Conservation (phyloP, 2,113 vertebrate species). For the Nycticebus coucang region DNA sequence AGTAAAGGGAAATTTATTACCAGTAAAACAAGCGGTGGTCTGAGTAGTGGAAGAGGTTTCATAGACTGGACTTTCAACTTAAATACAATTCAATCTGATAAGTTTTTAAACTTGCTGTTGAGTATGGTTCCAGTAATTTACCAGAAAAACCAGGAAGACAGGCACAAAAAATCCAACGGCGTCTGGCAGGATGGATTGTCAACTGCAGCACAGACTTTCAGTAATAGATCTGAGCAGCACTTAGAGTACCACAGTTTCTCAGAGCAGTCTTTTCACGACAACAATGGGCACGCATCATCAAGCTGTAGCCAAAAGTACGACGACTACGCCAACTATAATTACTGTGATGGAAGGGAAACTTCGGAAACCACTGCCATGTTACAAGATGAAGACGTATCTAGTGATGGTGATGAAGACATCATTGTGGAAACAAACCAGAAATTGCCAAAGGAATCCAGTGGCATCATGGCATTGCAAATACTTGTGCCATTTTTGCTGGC, state of each 20-base stretch:
- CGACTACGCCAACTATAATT: slow-evolving; percentile 83
- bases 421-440: slow-evolving; percentile 83
- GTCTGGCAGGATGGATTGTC: slow-evolving; percentile 87
- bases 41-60: slow-evolving; percentile 80
- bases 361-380: slow-evolving; percentile 93
- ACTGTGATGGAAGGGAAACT: slow-evolving; percentile 87
- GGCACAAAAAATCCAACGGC: slow-evolving; percentile 90
- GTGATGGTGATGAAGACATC: slow-evolving; percentile 80
- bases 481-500: slow-evolving; percentile 95
- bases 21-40: slow-evolving; percentile 80
- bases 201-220: slow-evolving; percentile 82
- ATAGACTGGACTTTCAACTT: slow-evolving; percentile 87
- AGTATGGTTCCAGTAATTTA: slow-evolving; percentile 96
- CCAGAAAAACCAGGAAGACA: slow-evolving; percentile 94
- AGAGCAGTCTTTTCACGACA: slow-evolving; percentile 85
- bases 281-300: slow-evolving; percentile 84
- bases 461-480: slow-evolving; percentile 95
- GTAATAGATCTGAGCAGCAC: slow-evolving; percentile 87
- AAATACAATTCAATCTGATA: slow-evolving; percentile 89
- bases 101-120: slow-evolving; percentile 90
- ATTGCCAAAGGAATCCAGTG: slow-evolving; percentile 92
- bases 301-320: slow-evolving; percentile 85
- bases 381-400: slow-evolving; percentile 76
- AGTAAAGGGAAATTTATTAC: slow-evolving; percentile 84
- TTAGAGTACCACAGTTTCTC: slow-evolving; percentile 89